Percentiles rank a stretch among this genome's conserved stretches.
Evolutionary conservation across 2,113 vertebrate species (phyloP).

Genomic region (Baryphthengus martii): DNA sequence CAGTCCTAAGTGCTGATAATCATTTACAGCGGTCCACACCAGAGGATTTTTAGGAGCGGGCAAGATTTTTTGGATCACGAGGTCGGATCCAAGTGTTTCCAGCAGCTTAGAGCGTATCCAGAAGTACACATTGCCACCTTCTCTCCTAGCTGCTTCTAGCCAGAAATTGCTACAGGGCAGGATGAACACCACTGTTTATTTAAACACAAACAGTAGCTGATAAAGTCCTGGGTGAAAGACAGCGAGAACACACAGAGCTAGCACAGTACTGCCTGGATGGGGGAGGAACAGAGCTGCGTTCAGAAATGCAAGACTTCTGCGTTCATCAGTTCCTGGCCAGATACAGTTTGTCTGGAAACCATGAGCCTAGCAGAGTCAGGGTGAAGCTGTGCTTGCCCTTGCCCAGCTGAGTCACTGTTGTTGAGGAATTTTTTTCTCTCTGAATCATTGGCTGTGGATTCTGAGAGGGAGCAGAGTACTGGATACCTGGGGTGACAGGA

Average conservation of each 20-base stretch:
- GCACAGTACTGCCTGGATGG: not conserved
- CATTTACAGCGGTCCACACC: not conserved
- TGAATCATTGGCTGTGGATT: not conserved
- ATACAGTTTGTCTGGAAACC: not conserved
- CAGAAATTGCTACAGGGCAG: not conserved
- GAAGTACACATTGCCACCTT: not conserved
- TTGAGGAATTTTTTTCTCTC: not conserved
- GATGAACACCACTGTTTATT: not conserved
- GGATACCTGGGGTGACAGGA: not conserved
- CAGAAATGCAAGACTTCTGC: not conserved
- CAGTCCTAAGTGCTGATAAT: not conserved
- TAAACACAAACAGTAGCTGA: not conserved
- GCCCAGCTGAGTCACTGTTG: not conserved
- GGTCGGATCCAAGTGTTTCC: not conserved
- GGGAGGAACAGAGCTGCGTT: not conserved
- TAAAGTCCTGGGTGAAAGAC: not conserved
- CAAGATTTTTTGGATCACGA: not conserved
- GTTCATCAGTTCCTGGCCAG: not conserved
- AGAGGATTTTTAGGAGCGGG: not conserved
- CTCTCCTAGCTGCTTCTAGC: not conserved
- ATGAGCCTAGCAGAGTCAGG: not conserved
- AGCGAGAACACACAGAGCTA: not conserved
- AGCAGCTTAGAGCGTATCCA: not conserved
- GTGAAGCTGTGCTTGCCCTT: not conserved
- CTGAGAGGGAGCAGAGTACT: not conserved